Evolutionary conservation across 2,888 invertebrate species (phyloP), one percentile per base, ranked within the genome.

Genomic region (Peribatodes rhomboidaria): DNA sequence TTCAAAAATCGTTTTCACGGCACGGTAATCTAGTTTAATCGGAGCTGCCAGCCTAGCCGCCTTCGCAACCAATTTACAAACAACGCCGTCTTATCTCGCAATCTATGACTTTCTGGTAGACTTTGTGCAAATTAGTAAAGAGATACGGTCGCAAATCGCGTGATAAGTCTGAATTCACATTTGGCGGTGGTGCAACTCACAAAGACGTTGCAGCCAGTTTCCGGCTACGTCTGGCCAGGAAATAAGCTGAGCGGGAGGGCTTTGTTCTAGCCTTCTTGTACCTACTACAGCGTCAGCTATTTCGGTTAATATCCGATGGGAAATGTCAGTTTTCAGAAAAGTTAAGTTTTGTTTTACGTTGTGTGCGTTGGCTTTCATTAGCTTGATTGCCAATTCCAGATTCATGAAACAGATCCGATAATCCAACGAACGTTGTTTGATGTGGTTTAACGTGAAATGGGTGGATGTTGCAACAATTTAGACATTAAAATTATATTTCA

Each of bases 201-300:
- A 82, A 81, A 83, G 83, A 81, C 77, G 75, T 66, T 76, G 80
- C 79, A 75, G 72, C 71, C 74, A 69, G 81, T 79, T 87, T 90
- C 90, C 90, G 86, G 79, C 77, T 76, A 73, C 79, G 90, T 90
- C 91, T 90, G 83, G 79, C 78, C 89, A 88, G 91, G 91, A 91
- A 91, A 90, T 89, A 86, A 84, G 82, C 83, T 83, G 77, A 84
- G 84, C 81, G 81, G 78, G 78, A 82, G 80, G 73, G 74, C 86
- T 86, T 88, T 89, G 89, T 65, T 65, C 60, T 59, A 54, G 42
- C 14, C n/a, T 33, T 37, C 87, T 83, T 84, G 49, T 65, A 74
- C 72, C 77, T 73, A 76, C 70, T 47, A 2, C 27, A 27, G 27
- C 27, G 27, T 2, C 6, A 2, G 27, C 27, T 74, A 76, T 77